These are phyloP conservation scores for Ascaphus truei DNA, from an alignment of 2,113 vertebrate species.

Conservation along the genomic window DNA sequence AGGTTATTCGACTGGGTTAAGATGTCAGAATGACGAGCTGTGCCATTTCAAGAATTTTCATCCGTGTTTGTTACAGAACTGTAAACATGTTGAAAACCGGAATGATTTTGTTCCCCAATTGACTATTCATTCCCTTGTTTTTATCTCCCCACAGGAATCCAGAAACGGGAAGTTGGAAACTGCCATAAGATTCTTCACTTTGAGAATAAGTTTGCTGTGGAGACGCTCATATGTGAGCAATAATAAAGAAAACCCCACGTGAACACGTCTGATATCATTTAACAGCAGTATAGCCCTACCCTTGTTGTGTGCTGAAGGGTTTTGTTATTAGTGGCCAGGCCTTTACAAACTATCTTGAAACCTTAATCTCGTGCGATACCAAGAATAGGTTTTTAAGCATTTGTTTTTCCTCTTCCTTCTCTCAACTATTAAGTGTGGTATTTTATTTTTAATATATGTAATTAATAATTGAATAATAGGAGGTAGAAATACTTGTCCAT, in stretches of 20 bases:
- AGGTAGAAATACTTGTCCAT: no score
- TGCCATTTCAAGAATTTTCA: no score
- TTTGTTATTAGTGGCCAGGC: constrained; percentile 66
- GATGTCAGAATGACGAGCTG: no score
- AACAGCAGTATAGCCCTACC: constrained; percentile 49
- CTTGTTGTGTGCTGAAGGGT: constrained; percentile 69
- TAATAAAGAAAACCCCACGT: constrained; percentile 51
- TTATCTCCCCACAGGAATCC: constrained; percentile 70
- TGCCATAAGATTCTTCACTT: constrained; percentile 90
- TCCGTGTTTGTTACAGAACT: no score
- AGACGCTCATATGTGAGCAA: constrained; percentile 84
- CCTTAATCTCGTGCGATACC: constrained; percentile 60
- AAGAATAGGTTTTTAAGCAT: constrained; percentile 53
- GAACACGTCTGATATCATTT: constrained; percentile 42
- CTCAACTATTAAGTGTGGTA: constrained; percentile 50
- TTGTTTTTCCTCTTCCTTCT: constrained; percentile 45
- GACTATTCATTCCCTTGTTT: neutral
- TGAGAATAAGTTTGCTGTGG: constrained; percentile 78
- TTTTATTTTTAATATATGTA: constrained; percentile 56
- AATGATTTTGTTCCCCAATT: no score
- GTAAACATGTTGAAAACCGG: no score
- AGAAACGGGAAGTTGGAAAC: constrained; percentile 80
- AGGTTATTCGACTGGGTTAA: no score
- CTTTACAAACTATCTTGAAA: constrained; percentile 53
- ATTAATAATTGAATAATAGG: constrained; percentile 48